Conservation (phyloP, 2,888 invertebrate genomes). For the Hyles lineata region DNA sequence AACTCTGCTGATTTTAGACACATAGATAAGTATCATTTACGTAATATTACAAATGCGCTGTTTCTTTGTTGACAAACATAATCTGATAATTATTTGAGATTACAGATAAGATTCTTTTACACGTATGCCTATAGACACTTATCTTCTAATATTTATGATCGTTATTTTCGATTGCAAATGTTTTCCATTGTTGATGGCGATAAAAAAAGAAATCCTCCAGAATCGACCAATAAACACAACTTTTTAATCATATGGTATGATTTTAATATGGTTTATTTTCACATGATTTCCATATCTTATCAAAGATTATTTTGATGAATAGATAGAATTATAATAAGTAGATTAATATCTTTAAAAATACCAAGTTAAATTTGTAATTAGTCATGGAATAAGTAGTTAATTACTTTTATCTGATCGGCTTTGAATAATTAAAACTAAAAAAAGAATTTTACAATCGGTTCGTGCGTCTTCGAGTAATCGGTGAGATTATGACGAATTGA, state of each 20-base stretch:
- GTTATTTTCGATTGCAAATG: not conserved
- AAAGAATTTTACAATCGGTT: no score
- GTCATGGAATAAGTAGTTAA: no score
- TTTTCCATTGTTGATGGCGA: not conserved
- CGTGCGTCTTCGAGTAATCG: no score
- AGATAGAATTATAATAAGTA: not conserved
- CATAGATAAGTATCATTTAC: no score
- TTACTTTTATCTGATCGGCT: no score
- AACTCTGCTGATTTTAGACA: no score
- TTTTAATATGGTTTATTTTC: not conserved
- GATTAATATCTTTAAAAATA: no score
- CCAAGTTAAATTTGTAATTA: no score
- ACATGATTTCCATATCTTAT: not conserved
- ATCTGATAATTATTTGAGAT: not conserved
- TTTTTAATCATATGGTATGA: not conserved
- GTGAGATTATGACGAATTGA: no score
- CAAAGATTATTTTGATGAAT: constrained; percentile 6
- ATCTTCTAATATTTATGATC: not conserved
- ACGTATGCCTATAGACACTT: not conserved
- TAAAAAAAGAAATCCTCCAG: constrained; percentile 1
- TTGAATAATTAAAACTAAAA: no score
- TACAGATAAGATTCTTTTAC: not conserved
- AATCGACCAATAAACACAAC: not conserved
- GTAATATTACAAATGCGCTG: not conserved
- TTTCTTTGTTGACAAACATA: not conserved